A percentile compares a stretch with the other conserved stretches of the same genome.
These are phyloP conservation scores for Nephotettix cincticeps DNA, from an alignment of 1,140 invertebrate genomes.

Conservation along the genomic window DNA sequence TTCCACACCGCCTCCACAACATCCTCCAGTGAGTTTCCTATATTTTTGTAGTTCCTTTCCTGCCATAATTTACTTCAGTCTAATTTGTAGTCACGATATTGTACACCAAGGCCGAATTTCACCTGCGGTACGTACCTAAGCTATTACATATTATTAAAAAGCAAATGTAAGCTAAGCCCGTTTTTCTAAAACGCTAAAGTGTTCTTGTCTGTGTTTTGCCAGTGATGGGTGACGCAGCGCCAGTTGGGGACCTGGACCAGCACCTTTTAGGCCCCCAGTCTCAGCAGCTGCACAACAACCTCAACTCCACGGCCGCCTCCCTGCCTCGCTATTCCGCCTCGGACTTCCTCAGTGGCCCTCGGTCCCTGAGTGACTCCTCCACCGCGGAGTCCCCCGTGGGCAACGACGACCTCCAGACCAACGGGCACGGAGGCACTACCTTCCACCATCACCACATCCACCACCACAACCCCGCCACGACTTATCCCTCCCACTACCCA, in stretches of 20 bases:
- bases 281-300: constrained; percentile 46
- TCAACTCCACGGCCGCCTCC: constrained; percentile 45
- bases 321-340: constrained; percentile 51
- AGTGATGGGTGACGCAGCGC: constrained; percentile 12
- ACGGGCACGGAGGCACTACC: constrained; percentile 16
- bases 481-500: constrained; percentile 62
- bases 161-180: too few relatives aligned
- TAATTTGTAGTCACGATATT: too few relatives aligned
- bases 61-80: too few relatives aligned
- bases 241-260: constrained; percentile 60
- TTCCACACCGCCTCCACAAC: constrained; percentile 49
- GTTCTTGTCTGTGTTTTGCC: neutral
- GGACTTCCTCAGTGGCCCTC: constrained; percentile 51
- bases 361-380: constrained; percentile 76
- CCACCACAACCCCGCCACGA: constrained; percentile 36
- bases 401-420: constrained; percentile 57
- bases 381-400: constrained; percentile 74
- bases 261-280: constrained; percentile 63
- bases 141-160: too few relatives aligned
- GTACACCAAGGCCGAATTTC: too few relatives aligned
- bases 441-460: constrained; percentile 35
- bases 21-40: constrained; percentile 48
- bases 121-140: too few relatives aligned
- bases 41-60: too few relatives aligned
- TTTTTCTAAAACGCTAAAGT: too few relatives aligned